Base-by-base conservation (phyloP, 1,140 invertebrate species). In the Drosophila cardini region DNA sequence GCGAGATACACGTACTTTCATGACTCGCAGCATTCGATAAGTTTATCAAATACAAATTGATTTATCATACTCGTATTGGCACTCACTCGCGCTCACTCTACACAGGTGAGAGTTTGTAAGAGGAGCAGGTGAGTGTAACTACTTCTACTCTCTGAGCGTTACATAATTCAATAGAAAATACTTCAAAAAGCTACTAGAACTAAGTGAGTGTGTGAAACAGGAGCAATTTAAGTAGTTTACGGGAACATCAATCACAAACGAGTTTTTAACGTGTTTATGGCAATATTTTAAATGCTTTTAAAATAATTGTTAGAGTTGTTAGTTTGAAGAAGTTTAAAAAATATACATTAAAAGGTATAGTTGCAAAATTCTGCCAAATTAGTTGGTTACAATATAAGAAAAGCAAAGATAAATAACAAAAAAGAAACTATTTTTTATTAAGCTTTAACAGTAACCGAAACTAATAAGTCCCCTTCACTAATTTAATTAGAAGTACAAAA, bases 31-130 rank as follows among this genome's bases (percentile, higher is more conserved):
- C 53, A 58, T 70, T 74, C 75, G 53, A 78, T 75, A 78, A 78
- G 56, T 78, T 76, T 72, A 78, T 78, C 67, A 76, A 72, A 72
- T 76, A 62, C 56, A 78, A 78, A 78, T 78, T 78, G 76, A 78
- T 78, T 78, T 78, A 78, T 78, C 76, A 57, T 56, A 57, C 38
- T 70, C 45, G 38, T 36, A 46, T 10, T 64, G 16, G 45, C 45
- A 21, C 45, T 48, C 45, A 18, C 11, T 48, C 45, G 16, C 11
- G 13, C 46, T 52, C 30, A 30, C 48, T 34, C 30, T 52, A 10
- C 48, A 50, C 26, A 16, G 13, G 8, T 64, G 38, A 63, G 38
- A 52, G 18, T 34, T 48, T 45, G 36, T 13, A 16, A 36, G 0
- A 16, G 38, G 11, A 15, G 26, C 9, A 50, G 21, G 9, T n/a